Conservation (phyloP, 2,113 vertebrate genomes). For the Periophthalmodon schlosseri region DNA sequence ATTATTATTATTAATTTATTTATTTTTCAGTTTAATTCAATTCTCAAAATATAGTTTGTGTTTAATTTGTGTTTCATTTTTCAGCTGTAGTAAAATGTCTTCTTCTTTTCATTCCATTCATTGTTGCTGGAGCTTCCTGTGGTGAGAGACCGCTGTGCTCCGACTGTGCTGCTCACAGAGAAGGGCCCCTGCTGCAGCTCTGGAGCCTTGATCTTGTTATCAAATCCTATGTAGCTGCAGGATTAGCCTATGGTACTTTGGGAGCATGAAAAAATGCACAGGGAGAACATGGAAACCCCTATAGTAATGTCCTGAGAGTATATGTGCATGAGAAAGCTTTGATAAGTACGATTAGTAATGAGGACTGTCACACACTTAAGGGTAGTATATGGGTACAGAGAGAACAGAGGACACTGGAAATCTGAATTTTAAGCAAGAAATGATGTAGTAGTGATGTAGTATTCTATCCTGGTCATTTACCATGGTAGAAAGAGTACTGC, state of each 20-base stretch:
- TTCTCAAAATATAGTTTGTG: not conserved
- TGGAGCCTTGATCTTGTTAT: not conserved
- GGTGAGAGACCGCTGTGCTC: not conserved
- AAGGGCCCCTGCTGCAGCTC: not conserved
- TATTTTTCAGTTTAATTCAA: too few species aligned
- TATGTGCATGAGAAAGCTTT: not conserved
- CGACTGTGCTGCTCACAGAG: not conserved
- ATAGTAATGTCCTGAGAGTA: not conserved
- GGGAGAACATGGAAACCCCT: not conserved
- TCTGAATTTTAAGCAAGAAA: not conserved
- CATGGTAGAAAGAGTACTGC: too few species aligned
- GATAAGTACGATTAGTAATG: not conserved
- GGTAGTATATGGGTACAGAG: not conserved
- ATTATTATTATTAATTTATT: too few species aligned
- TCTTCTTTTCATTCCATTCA: not conserved
- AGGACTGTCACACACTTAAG: too few species aligned
- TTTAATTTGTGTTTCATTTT: not conserved
- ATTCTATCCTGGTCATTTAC: not conserved
- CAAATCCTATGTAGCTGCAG: not conserved
- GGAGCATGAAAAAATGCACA: not conserved
- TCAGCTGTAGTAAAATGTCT: not conserved
- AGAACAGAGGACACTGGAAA: not conserved
- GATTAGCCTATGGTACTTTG: not conserved
- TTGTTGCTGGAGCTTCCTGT: not conserved
- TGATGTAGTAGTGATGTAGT: not conserved